Conservation (phyloP, 2,888 invertebrate species). For the Pseudococcus viburni region DNA sequence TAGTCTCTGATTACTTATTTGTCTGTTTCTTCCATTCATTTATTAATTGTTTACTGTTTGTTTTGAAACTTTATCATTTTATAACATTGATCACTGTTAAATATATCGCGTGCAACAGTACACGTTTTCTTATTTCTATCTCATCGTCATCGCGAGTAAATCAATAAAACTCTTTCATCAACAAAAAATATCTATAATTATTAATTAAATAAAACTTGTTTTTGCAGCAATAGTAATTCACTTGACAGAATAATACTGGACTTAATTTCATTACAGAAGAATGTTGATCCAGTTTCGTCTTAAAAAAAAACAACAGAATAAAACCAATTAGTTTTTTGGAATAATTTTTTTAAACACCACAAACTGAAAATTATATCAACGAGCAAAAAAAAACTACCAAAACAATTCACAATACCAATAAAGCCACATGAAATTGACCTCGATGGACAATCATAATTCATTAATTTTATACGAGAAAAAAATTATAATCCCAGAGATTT, state of each 20-base stretch:
- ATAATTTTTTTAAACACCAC: background rate
- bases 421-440: background rate
- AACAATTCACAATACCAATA: background rate
- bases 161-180: background rate
- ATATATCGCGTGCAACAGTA: slow-evolving; percentile 43
- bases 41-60: slow-evolving; percentile 14
- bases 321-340: background rate
- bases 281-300: background rate
- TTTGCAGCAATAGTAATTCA: background rate
- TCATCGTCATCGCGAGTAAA: background rate
- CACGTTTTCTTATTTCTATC: background rate
- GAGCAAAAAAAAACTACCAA: background rate
- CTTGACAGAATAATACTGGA: background rate
- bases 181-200: background rate
- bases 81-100: slow-evolving; percentile 23
- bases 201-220: background rate
- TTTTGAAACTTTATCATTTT: slow-evolving; percentile 56
- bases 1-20: slow-evolving; percentile 47
- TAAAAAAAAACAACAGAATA: background rate
- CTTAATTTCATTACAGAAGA: background rate
- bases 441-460: background rate
- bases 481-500: slow-evolving; percentile 72
- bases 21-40: slow-evolving; percentile 43
- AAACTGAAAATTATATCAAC: background rate
- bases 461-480: background rate